A percentile compares a stretch with the other conserved stretches of the same genome.
Evolutionary conservation across 2,888 invertebrate genomes (phyloP).

Genomic region (Dioctria linearis): DNA sequence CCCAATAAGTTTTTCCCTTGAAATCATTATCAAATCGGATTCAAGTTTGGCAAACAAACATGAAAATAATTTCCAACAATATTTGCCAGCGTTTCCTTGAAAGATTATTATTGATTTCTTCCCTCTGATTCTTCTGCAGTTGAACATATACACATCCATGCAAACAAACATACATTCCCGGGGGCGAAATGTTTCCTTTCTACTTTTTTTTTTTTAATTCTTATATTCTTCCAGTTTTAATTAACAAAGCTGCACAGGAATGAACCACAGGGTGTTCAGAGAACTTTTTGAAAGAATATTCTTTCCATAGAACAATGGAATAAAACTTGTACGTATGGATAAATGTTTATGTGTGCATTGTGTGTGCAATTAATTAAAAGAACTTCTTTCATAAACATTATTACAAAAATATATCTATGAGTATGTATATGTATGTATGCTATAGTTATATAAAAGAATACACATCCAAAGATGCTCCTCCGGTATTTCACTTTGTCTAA

Average conservation of each 20-base stretch:
- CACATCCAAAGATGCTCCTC: neutral
- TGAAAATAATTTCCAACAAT: constrained; percentile 32
- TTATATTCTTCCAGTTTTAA: constrained; percentile 44
- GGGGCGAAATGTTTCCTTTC: constrained; percentile 21
- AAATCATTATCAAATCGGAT: constrained; percentile 24
- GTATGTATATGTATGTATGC: too few relatives aligned
- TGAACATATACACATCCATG: neutral
- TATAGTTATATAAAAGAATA: too few relatives aligned
- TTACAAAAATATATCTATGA: constrained; percentile 8
- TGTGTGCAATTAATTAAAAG: constrained; percentile 44
- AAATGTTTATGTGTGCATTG: constrained; percentile 14
- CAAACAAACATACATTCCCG: constrained; percentile 18
- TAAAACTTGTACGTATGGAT: constrained; percentile 13
- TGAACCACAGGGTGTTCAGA: constrained; percentile 31
- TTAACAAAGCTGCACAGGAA: constrained; percentile 39
- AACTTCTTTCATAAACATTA: constrained; percentile 44
- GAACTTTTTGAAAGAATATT: constrained; percentile 43
- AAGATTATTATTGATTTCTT: constrained; percentile 36
- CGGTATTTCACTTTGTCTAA: neutral
- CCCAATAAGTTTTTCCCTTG: constrained; percentile 12
- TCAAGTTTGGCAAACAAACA: neutral
- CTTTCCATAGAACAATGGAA: constrained; percentile 27
- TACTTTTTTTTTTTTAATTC: constrained; percentile 16
- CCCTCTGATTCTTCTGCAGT: neutral
- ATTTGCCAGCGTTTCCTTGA: neutral